phyloP scores from a whole-genome alignment of 2,888 invertebrate species.

The Sarcophaga caerulescens region DNA sequence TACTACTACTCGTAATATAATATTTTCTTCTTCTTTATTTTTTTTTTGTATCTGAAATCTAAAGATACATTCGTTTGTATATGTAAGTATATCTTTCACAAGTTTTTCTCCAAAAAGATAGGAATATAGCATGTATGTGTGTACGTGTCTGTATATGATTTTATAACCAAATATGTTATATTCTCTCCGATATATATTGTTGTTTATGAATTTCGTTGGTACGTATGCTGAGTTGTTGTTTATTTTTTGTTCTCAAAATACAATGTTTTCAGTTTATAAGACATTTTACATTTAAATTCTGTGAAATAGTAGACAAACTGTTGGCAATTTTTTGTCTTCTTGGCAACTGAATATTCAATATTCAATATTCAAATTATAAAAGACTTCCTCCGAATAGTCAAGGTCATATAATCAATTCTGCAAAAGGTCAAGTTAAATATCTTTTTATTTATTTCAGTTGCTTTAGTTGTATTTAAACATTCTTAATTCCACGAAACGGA shows the following conservation, averaged over 20 bases:
- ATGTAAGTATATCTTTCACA: conserved; percentile 14
- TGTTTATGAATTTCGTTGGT: conserved; percentile 1
- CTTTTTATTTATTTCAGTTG: too few relatives aligned
- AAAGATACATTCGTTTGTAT: not conserved
- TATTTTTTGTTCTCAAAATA: conserved; percentile 11
- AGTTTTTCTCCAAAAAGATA: not conserved
- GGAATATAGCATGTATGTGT: not conserved
- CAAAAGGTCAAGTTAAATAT: too few relatives aligned
- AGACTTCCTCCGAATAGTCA: too few relatives aligned
- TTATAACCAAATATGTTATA: conserved; percentile 29
- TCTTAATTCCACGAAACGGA: too few relatives aligned
- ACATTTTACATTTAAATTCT: not conserved
- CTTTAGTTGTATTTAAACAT: too few relatives aligned
- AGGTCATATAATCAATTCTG: too few relatives aligned
- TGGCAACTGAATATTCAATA: too few relatives aligned
- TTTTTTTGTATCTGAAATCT: not conserved
- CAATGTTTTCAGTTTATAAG: not conserved
- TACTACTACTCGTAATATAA: not conserved
- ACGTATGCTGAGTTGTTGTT: conserved; percentile 30
- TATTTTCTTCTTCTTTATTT: not conserved
- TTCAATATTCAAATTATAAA: too few relatives aligned
- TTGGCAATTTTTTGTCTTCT: too few relatives aligned
- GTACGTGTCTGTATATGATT: not conserved
- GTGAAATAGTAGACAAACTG: not conserved
- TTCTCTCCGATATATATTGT: not conserved